Base-by-base conservation (phyloP, 2,113 vertebrate species). In the Gambusia affinis region DNA sequence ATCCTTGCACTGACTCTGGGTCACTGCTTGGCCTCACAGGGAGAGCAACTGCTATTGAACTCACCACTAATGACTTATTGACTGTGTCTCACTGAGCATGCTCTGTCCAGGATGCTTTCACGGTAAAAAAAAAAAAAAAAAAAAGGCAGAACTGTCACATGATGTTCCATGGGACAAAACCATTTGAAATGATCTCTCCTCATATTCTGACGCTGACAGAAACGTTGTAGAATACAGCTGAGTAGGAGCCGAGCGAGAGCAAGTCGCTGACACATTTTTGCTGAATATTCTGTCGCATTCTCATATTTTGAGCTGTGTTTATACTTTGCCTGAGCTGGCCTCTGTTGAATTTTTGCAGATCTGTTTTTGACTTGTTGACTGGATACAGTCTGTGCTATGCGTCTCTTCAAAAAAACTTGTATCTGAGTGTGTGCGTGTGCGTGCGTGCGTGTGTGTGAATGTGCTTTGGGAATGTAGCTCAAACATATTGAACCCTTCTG, bases 21-120 rank as follows among this genome's bases (percentile, higher is more conserved):
- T 91, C 91, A 91, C 47, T 27, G 73, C 83, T 78, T 88, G 76
- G 73, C 75, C 75, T 92, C 87, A 85, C 70, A 92, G 84, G 77
- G 79, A 74, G 83, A 85, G 75, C 86, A 76, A 73, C 70, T 57
- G 78, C 84, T 75, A 83, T 66, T 81, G 88, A 83, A 79, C 80
- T 71, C 77, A 69, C 76, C 75, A 33, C 69, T 91, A 91, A 91
- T 91, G 84, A 91, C 87, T 89, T 90, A 92, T 92, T 92, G 90
- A 92, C 84, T 37, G 66, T 51, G 70, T 42, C 67, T 79, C 74
- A 78, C 82, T 85, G 88, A 90, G 90, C 88, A 85, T 87, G 85
- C 90, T 92, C 88, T 19, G 27, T 81, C 57, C 69, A 57, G 70
- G 60, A 67, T 35, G 79, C 85, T 85, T 87, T 82, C 89, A 81